These are phyloP conservation scores for Melitaea cinxia DNA, from an alignment of 1,140 invertebrate genomes.

Conservation along the genomic window DNA sequence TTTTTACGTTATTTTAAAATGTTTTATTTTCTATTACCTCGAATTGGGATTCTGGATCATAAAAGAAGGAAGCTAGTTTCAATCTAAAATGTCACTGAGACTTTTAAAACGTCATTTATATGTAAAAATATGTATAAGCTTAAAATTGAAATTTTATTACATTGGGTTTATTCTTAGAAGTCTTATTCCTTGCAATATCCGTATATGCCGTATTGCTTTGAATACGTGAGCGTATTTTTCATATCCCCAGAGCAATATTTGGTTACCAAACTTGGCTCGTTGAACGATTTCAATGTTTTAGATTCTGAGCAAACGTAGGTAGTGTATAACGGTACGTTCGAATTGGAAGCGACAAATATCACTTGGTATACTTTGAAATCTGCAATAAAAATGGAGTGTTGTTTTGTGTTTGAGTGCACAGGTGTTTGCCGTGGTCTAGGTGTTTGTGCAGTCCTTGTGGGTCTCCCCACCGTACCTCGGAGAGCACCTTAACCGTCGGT, in stretches of 20 bases:
- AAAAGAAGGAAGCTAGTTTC: background rate
- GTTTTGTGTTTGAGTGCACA: too few relatives aligned
- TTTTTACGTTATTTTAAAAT: background rate
- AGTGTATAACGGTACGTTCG: background rate
- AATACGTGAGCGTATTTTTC: conserved; percentile 19
- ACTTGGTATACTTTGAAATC: too few relatives aligned
- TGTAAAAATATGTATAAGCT: background rate
- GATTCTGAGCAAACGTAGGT: conserved; percentile 13
- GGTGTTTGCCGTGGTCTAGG: too few relatives aligned
- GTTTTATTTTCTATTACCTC: too few relatives aligned
- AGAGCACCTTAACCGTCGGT: too few relatives aligned
- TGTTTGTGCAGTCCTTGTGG: too few relatives aligned
- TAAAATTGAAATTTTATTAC: background rate
- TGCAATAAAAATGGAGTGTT: too few relatives aligned
- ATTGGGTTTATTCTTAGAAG: background rate
- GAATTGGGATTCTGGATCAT: too few relatives aligned
- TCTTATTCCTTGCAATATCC: conserved; percentile 7
- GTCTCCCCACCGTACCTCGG: too few relatives aligned
- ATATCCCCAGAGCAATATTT: conserved; percentile 31
- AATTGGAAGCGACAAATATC: background rate
- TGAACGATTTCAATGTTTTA: conserved; percentile 33
- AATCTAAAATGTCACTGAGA: background rate
- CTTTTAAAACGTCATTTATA: background rate
- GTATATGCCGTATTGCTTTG: background rate
- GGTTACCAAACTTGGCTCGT: conserved; percentile 18